A percentile compares a stretch with the other conserved stretches of the same genome.
Conservation (phyloP, 1,140 invertebrate species). For the Trichonephila clavata region DNA sequence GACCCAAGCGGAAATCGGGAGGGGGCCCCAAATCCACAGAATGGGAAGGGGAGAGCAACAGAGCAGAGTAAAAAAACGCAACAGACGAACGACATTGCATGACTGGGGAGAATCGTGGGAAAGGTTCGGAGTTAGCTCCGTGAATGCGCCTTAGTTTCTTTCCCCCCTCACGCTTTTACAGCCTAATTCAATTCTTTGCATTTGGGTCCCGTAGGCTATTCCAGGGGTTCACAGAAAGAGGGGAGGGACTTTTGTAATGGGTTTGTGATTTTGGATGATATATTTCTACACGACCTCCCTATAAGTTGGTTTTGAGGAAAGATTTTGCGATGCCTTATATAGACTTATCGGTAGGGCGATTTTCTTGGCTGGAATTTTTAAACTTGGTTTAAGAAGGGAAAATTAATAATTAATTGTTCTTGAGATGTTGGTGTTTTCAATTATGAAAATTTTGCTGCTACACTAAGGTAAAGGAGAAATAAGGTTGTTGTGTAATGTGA, state of each 20-base stretch:
- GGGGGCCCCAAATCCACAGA: not conserved
- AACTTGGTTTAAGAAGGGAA: too few species aligned
- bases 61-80: conserved; percentile 51
- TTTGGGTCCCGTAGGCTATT: not conserved
- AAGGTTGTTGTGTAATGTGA: too few species aligned
- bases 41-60: not conserved
- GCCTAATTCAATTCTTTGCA: conserved; percentile 26
- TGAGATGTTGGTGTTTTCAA: too few species aligned
- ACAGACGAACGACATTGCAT: conserved; percentile 71
- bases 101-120: conserved; percentile 68
- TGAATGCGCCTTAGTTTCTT: not conserved
- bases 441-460: too few species aligned
- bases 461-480: too few species aligned
- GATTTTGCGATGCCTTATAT: too few species aligned
- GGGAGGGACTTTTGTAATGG: not conserved
- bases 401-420: too few species aligned
- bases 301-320: too few species aligned
- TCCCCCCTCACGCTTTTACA: not conserved
- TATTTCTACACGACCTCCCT: not conserved
- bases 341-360: too few species aligned
- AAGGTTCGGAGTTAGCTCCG: conserved; percentile 19
- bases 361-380: too few species aligned
- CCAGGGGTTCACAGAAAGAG: not conserved
- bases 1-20: conserved; percentile 17
- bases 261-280: not conserved